phyloP scores from a whole-genome alignment of 2,797 vertebrate genomes.

The Sciurus vulgaris region DNA sequence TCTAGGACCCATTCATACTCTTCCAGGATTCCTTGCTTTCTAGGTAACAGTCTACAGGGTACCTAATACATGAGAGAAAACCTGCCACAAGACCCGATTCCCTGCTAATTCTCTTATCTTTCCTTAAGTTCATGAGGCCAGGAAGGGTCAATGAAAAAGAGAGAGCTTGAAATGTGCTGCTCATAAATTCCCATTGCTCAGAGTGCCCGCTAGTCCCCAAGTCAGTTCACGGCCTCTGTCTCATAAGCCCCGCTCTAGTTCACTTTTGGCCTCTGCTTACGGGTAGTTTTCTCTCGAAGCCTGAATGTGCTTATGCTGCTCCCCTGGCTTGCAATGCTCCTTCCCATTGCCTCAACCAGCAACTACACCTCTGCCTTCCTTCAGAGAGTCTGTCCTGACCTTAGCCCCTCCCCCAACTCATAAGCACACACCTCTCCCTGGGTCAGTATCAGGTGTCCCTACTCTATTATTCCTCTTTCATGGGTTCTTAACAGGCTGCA shows the following conservation, averaged over 20 bases:
- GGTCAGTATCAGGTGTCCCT: neutral
- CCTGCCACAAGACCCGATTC: neutral
- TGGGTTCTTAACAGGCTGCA: neutral
- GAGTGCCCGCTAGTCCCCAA: neutral
- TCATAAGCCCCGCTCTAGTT: neutral
- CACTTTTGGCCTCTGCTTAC: neutral
- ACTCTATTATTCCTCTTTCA: neutral
- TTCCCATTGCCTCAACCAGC: neutral
- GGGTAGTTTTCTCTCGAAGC: neutral
- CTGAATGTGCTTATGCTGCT: neutral
- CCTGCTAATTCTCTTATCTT: neutral
- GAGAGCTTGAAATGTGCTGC: neutral
- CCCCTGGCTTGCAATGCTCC: neutral
- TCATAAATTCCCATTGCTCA: neutral
- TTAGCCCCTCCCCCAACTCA: rapidly evolving
- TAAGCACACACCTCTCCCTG: neutral
- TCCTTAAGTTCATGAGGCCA: neutral
- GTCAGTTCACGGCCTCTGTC: neutral
- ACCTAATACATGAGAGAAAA: neutral
- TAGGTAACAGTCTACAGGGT: neutral
- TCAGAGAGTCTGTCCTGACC: neutral
- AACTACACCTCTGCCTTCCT: neutral
- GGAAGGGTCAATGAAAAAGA: neutral
- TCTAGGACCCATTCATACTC: neutral
- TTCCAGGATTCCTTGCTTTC: conserved; percentile 23